A percentile compares a stretch with the other conserved stretches of the same genome.
phyloP scores from a whole-genome alignment of 2,888 invertebrate species.

The Minunthozetes semirufus region DNA sequence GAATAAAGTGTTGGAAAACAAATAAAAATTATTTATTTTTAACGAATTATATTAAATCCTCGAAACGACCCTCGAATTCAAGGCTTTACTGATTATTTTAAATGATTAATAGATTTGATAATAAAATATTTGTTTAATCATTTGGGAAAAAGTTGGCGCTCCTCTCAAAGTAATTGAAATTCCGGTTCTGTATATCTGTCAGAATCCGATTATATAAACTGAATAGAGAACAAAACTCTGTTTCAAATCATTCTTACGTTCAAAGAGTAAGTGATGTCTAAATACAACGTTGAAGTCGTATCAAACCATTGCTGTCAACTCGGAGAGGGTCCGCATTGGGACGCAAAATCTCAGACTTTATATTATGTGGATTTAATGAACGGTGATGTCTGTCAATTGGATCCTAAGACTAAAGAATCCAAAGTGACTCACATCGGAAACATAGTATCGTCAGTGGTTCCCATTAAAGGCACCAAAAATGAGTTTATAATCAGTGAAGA shows the following conservation, averaged over 20 bases:
- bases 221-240: background rate
- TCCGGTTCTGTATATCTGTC: too few species aligned
- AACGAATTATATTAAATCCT: too few species aligned
- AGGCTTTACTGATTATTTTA: too few species aligned
- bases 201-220: too few species aligned
- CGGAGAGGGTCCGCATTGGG: conserved; percentile 44
- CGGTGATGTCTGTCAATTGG: conserved; percentile 41
- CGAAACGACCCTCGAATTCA: too few species aligned
- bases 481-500: conserved; percentile 39
- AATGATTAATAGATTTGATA: too few species aligned
- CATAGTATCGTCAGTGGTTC: conserved; percentile 39
- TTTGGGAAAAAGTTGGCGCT: too few species aligned
- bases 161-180: too few species aligned
- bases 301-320: conserved; percentile 39
- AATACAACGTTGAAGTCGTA: conserved; percentile 35
- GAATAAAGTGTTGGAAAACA: too few species aligned
- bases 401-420: conserved; percentile 38
- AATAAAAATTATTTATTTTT: too few species aligned
- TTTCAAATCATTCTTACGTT: background rate
- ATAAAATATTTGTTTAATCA: too few species aligned
- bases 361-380: conserved; percentile 42
- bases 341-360: conserved; percentile 38
- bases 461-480: conserved; percentile 36
- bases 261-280: background rate
- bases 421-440: conserved; percentile 40